These are phyloP conservation scores for Tragulus kanchil DNA, from an alignment of 2,113 vertebrate species.

Conservation along the genomic window DNA sequence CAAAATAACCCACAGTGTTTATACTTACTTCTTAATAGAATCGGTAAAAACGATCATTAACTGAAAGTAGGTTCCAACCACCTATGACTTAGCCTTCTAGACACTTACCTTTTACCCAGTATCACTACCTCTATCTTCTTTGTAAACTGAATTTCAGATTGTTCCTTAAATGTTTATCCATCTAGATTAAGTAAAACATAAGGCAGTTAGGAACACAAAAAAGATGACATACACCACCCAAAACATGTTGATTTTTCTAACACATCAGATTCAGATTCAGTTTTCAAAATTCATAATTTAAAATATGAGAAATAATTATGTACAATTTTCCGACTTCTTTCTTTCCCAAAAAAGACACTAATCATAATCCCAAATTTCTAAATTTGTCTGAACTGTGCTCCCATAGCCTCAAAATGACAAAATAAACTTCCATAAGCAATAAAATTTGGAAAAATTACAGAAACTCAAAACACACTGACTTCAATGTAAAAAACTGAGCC, in stretches of 20 bases:
- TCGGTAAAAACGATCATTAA: not conserved
- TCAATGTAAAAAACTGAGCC: not conserved
- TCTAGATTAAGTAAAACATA: conserved; percentile 61
- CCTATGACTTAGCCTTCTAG: not conserved
- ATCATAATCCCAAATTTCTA: not conserved
- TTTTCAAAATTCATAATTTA: conserved; percentile 43
- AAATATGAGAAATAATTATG: conserved; percentile 5
- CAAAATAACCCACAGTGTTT: not conserved
- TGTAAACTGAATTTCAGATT: conserved; percentile 6
- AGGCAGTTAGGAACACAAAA: conserved; percentile 20
- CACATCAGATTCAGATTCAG: conserved; percentile 9
- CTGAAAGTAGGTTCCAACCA: not conserved
- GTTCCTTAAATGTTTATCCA: conserved; percentile 54
- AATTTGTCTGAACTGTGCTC: not conserved
- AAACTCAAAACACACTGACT: conserved; percentile 17
- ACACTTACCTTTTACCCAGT: conserved; percentile 50
- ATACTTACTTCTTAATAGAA: not conserved
- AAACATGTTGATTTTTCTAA: conserved; percentile 29
- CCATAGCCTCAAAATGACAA: not conserved
- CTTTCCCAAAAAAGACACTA: not conserved
- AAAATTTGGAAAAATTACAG: not conserved
- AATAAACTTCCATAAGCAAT: not conserved
- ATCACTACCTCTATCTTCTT: conserved; percentile 38
- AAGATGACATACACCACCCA: not conserved
- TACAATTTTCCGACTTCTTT: conserved; percentile 8